phyloP scores from a whole-genome alignment of 2,113 vertebrate species.

The Mobula hypostoma region DNA sequence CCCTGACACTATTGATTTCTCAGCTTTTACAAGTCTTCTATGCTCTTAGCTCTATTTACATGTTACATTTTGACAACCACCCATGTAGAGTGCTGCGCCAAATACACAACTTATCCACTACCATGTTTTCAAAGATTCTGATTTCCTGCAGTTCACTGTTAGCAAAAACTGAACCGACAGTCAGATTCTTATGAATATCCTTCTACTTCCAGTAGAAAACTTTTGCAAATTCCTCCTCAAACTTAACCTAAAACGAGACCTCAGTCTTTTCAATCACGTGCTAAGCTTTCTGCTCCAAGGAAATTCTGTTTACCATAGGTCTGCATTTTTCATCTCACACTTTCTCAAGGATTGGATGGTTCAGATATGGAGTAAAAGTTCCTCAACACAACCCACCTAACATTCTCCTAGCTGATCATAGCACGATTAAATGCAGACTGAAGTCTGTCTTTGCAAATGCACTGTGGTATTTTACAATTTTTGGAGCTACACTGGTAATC shows the following conservation, averaged over 20 bases:
- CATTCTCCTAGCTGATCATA: not conserved
- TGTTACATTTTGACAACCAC: not conserved
- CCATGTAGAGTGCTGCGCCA: not conserved
- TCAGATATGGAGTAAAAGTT: not conserved
- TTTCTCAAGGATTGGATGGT: not conserved
- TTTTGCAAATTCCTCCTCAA: too few relatives aligned
- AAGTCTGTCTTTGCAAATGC: too few relatives aligned
- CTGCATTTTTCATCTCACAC: not conserved
- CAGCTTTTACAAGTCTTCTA: not conserved
- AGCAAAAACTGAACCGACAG: too few relatives aligned
- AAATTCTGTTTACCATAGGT: too few relatives aligned
- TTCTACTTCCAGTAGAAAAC: too few relatives aligned
- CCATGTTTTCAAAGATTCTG: too few relatives aligned
- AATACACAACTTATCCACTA: not conserved
- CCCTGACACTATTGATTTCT: not conserved
- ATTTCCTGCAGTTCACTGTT: too few relatives aligned
- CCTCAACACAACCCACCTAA: not conserved
- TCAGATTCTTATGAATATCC: too few relatives aligned
- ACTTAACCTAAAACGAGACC: too few relatives aligned
- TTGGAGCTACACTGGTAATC: not conserved
- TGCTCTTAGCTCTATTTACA: not conserved
- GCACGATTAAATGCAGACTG: not conserved
- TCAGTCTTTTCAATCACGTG: too few relatives aligned
- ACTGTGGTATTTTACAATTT: too few relatives aligned
- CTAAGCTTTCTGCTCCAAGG: too few relatives aligned